Base-by-base conservation (phyloP, 2,113 vertebrate genomes). In the Thryonomys swinderianus region DNA sequence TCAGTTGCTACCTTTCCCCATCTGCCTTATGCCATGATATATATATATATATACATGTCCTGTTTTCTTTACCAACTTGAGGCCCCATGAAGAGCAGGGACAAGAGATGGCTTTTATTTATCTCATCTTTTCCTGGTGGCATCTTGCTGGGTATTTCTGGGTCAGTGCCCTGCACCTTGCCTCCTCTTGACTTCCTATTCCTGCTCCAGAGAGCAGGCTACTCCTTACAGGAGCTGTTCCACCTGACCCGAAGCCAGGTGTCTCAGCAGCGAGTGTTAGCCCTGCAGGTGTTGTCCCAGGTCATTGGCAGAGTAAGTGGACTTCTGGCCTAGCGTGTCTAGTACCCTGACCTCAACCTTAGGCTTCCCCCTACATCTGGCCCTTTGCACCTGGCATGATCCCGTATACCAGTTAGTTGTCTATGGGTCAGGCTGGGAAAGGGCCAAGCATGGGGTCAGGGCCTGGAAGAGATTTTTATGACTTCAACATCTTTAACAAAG, bases 141-240 rank as follows among this genome's bases (percentile, higher is more conserved):
- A 76, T 21, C 59, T 84, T 59, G 40, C n/a, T 53, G 23, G 21
- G 20, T 78, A 42, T 78, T 94, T 85, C 45, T 42, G 42, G 42
- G 45, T 1, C 40, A 71, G 40, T 93, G 25, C 34, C 18, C 16
- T 86, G 53, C 20, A 2, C 73, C 78, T 71, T 85, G 59, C 45
- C 59, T 91, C 37, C 40, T 83, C 94, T 74, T 94, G 64, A 96
- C 12, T 21, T 67, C 16, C 53, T 90, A 17, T 74, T 42, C 40
- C 76, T 96, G 85, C 80, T 48, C 4, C 40, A 99, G 99, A 98
- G 99, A 95, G 99, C 99, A 92, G 99, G 99, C 88, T 99, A 99
- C 96, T 99, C 99, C 76, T 98, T 99, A 76, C 99, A 99, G 98
- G 99, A 99, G 95, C 99, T 99, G 88, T 99, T 99, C 97, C 98